Conservation (phyloP, 2,888 invertebrate species). For the Rhaphigaster nebulosa region DNA sequence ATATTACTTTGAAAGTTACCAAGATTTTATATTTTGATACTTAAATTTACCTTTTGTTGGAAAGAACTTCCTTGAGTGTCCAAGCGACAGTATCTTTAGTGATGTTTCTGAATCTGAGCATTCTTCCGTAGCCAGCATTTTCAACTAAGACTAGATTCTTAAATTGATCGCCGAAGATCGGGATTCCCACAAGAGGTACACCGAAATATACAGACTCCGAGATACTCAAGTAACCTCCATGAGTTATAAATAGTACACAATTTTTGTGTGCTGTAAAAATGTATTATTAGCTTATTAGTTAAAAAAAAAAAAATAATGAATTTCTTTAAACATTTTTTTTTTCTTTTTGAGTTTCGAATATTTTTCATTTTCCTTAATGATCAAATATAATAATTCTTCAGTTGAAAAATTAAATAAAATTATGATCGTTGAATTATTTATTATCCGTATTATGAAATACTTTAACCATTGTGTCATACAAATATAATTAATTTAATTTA, state of each 20-base stretch:
- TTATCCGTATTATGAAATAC: neutral
- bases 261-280: constrained; percentile 64
- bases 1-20: too few species aligned
- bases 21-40: too few species aligned
- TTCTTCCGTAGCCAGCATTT: constrained; percentile 57
- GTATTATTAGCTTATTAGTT: neutral
- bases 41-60: constrained; percentile 58
- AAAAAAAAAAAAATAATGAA: too few species aligned
- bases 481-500: neutral
- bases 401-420: too few species aligned
- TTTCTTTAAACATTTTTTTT: too few species aligned
- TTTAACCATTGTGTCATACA: neutral
- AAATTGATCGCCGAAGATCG: constrained; percentile 64
- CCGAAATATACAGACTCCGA: constrained; percentile 64
- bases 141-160: constrained; percentile 62
- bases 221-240: constrained; percentile 64
- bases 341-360: too few species aligned
- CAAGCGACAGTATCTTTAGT: constrained; percentile 57
- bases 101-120: constrained; percentile 57
- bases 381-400: too few species aligned
- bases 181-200: constrained; percentile 63
- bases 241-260: constrained; percentile 63
- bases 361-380: too few species aligned
- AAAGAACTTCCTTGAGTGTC: constrained; percentile 61
- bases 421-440: neutral